A percentile compares a stretch with the other conserved stretches of the same genome.
These are phyloP conservation scores for Pseudochirops corinnae DNA, from an alignment of 2,797 vertebrate genomes.

Conservation along the genomic window DNA sequence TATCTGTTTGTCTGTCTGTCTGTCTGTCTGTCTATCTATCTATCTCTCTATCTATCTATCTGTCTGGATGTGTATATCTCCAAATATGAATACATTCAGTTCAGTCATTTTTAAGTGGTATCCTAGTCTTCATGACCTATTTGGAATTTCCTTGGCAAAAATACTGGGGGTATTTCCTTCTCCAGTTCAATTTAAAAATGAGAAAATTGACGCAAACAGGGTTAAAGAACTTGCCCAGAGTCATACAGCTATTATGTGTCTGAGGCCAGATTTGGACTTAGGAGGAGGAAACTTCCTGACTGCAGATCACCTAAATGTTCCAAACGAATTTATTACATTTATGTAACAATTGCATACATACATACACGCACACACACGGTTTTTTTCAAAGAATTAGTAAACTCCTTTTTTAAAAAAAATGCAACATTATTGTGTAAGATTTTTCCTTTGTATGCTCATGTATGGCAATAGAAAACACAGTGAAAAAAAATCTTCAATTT, in stretches of 20 bases:
- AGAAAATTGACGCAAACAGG: background rate
- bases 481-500: conserved; percentile 79
- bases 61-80: background rate
- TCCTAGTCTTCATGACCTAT: background rate
- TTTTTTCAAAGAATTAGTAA: conserved; percentile 59
- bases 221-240: background rate
- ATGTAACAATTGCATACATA: background rate
- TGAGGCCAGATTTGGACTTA: background rate
- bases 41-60: background rate
- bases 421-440: background rate
- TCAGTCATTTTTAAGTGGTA: background rate
- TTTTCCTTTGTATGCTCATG: conserved; percentile 60
- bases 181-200: background rate
- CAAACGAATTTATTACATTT: background rate
- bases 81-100: background rate
- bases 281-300: background rate
- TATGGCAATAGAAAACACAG: conserved; percentile 77
- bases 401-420: conserved; percentile 36
- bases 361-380: background rate
- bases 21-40: no score
- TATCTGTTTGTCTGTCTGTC: no score
- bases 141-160: background rate
- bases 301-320: background rate
- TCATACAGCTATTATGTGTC: background rate
- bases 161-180: background rate